These are phyloP conservation scores for Entomobrya multifasciata DNA, from an alignment of 2,888 invertebrate species.

Conservation along the genomic window DNA sequence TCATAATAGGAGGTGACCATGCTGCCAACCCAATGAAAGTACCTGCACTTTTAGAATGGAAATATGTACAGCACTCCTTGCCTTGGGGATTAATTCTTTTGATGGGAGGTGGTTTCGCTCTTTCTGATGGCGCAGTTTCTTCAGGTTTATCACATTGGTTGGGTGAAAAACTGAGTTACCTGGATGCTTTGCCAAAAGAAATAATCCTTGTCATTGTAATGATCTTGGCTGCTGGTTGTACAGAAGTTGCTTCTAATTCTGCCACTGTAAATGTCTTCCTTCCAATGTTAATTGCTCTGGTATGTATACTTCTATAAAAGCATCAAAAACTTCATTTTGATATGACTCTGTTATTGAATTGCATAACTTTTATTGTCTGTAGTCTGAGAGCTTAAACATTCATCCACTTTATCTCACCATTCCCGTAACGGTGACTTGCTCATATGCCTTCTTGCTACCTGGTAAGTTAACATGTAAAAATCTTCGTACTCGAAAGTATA, in stretches of 20 bases:
- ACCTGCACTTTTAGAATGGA: slow-evolving; percentile 70
- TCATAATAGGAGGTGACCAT: slow-evolving; percentile 47
- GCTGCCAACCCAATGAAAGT: slow-evolving; percentile 40
- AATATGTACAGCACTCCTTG: slow-evolving; percentile 70
- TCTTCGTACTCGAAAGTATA: too few species aligned
- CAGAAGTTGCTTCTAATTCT: slow-evolving; percentile 93
- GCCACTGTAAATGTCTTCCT: slow-evolving; percentile 94
- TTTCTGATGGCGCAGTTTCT: slow-evolving; percentile 91
- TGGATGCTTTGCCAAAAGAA: slow-evolving; percentile 85
- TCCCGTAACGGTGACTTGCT: slow-evolving; percentile 93
- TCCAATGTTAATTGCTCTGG: slow-evolving; percentile 91
- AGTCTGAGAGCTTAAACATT: slow-evolving; percentile 87
- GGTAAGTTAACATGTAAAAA: too few species aligned
- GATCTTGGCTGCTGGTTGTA: slow-evolving; percentile 85
- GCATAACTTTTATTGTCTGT: slow-evolving; percentile 76
- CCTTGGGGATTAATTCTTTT: slow-evolving; percentile 72
- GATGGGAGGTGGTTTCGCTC: slow-evolving; percentile 87
- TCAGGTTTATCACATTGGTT: slow-evolving; percentile 90
- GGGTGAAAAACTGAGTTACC: slow-evolving; percentile 86
- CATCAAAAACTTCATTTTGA: background rate
- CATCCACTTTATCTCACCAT: slow-evolving; percentile 95
- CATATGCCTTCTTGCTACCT: slow-evolving; percentile 89
- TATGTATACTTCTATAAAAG: slow-evolving; percentile 81
- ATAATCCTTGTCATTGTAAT: slow-evolving; percentile 89
- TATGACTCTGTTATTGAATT: background rate